Conservation (phyloP, 2,797 vertebrate genomes). For the Siniperca scherzeri region DNA sequence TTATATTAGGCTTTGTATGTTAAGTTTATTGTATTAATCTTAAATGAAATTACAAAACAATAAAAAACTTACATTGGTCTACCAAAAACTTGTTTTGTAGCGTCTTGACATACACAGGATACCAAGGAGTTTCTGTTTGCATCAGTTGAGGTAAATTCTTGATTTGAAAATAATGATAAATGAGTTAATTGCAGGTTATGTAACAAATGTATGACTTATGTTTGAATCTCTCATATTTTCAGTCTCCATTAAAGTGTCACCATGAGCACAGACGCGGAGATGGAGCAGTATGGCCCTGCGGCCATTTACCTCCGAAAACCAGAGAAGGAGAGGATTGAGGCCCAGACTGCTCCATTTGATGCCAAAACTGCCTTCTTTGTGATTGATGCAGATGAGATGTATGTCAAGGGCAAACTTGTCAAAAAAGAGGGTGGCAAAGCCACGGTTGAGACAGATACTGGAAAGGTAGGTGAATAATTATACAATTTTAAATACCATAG, state of each 20-base stretch:
- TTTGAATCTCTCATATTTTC: slow-evolving; percentile 28
- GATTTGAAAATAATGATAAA: background rate
- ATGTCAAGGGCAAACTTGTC: slow-evolving; percentile 86
- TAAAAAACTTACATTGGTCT: background rate
- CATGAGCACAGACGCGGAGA: slow-evolving; percentile 89
- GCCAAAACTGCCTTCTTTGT: slow-evolving; percentile 89
- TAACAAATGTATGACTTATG: background rate
- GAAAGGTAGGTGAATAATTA: slow-evolving; percentile 78
- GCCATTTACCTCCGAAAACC: slow-evolving; percentile 90
- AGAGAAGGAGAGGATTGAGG: slow-evolving; percentile 89
- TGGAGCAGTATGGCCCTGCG: slow-evolving; percentile 89
- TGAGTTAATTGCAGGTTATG: background rate
- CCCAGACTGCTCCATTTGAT: slow-evolving; percentile 90
- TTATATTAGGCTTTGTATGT: background rate
- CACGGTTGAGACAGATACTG: slow-evolving; percentile 86
- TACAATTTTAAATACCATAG: too few relatives aligned
- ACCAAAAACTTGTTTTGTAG: slow-evolving; percentile 8
- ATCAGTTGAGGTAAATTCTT: slow-evolving; percentile 44
- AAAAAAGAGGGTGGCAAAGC: slow-evolving; percentile 88
- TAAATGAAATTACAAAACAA: background rate
- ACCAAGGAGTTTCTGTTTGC: slow-evolving; percentile 29
- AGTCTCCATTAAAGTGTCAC: slow-evolving; percentile 63
- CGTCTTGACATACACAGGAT: slow-evolving; percentile 10
- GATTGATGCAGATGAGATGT: slow-evolving; percentile 85
- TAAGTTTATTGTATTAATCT: background rate